phyloP scores from a whole-genome alignment of 2,888 invertebrate species.

The Pseudoips prasinana region DNA sequence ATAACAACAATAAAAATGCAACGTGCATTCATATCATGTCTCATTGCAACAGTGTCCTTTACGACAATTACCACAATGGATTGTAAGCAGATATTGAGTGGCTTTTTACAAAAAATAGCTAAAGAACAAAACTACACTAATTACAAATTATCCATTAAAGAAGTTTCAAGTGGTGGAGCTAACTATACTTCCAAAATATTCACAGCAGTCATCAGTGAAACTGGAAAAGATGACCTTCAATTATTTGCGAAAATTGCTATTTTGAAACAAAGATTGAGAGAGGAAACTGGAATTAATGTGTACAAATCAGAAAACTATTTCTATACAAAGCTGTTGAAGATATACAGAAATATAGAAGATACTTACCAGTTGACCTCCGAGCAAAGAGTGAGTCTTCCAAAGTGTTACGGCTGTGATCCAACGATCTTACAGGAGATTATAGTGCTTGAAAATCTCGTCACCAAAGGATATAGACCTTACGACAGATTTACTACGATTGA shows the following conservation, averaged over 20 bases:
- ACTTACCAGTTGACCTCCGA: not conserved
- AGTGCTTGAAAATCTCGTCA: conserved; percentile 1
- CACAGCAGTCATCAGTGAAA: not conserved
- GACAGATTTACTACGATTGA: conserved; percentile 2
- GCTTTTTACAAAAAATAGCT: not conserved
- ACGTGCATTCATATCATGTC: too few species aligned
- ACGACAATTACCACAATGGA: not conserved
- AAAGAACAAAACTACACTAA: not conserved
- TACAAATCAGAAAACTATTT: conserved; percentile 2
- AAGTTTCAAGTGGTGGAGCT: not conserved
- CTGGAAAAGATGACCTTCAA: not conserved
- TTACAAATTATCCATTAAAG: not conserved
- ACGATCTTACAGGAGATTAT: not conserved
- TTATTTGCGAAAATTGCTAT: not conserved
- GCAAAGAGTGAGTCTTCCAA: not conserved
- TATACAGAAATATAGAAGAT: not conserved
- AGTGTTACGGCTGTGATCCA: not conserved
- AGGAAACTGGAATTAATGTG: not conserved
- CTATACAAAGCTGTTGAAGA: not conserved
- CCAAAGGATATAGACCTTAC: not conserved
- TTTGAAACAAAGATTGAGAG: not conserved
- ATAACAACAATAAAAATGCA: too few species aligned
- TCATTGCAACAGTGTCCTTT: not conserved
- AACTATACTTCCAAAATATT: not conserved
- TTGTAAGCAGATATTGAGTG: not conserved